Evolutionary conservation across 2,113 vertebrate species (phyloP).

Genomic region (Climacteris rufus): DNA sequence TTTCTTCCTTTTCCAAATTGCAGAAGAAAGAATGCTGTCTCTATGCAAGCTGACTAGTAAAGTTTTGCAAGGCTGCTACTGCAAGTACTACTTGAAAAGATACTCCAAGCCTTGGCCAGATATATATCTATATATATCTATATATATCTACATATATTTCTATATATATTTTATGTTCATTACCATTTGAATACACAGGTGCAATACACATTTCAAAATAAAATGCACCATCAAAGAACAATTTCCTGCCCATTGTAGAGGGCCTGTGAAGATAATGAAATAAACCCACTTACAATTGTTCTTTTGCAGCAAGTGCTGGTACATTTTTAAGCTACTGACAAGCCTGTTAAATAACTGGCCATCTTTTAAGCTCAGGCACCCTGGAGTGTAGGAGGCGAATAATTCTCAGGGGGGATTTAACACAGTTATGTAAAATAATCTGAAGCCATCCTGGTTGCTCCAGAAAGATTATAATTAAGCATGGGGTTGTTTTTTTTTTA

Average conservation of each 20-base stretch:
- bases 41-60: not conserved
- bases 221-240: not conserved
- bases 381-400: slow-evolving; percentile 54
- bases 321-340: slow-evolving; percentile 34
- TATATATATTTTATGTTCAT: not conserved
- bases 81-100: not conserved
- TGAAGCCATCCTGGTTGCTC: slow-evolving; percentile 40
- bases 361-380: slow-evolving; percentile 56
- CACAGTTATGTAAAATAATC: slow-evolving; percentile 66
- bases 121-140: too few species aligned
- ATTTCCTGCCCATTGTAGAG: not conserved
- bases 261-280: not conserved
- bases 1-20: not conserved
- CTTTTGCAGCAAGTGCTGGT: slow-evolving; percentile 21
- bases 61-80: not conserved
- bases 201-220: not conserved
- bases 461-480: slow-evolving; percentile 42
- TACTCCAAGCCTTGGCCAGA: not conserved
- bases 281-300: not conserved
- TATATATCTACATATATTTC: not conserved
- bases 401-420: slow-evolving; percentile 58
- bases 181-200: not conserved
- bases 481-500: not conserved
- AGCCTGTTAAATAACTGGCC: slow-evolving; percentile 66
- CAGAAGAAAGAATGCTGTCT: not conserved